A percentile compares a stretch with the other conserved stretches of the same genome.
phyloP scores from a whole-genome alignment of 2,888 invertebrate genomes.

The Dasysyrphus tricinctus region DNA sequence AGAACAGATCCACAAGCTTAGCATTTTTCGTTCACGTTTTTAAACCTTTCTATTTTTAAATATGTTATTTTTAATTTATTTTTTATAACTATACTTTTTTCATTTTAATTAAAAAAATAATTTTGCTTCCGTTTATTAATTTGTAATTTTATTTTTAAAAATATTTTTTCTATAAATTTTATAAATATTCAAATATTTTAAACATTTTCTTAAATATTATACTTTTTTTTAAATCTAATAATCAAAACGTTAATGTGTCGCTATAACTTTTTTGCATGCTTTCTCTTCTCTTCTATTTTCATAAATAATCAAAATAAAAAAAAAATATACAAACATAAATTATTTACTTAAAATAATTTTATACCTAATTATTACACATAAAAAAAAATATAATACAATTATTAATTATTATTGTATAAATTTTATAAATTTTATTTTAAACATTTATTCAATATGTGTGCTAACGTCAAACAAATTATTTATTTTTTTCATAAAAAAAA shows the following conservation, averaged over 20 bases:
- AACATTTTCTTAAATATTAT: constrained; percentile 63
- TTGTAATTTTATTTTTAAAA: neutral
- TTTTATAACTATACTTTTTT: neutral
- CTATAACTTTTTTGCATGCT: constrained; percentile 79
- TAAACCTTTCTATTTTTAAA: neutral
- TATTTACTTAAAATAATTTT: constrained; percentile 72
- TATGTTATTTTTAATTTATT: neutral
- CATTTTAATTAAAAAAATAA: neutral
- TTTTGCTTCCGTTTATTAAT: neutral
- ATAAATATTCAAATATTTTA: constrained; percentile 73
- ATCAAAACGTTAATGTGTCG: constrained; percentile 79
- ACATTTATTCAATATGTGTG: constrained; percentile 78
- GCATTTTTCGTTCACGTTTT: too few relatives aligned
- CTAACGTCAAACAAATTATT: constrained; percentile 76
- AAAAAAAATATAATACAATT: constrained; percentile 26
- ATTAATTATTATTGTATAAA: constrained; percentile 61
- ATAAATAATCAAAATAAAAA: constrained; percentile 74
- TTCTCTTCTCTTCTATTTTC: constrained; percentile 78
- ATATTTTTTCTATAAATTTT: constrained; percentile 9
- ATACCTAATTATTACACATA: constrained; percentile 48
- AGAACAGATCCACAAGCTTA: too few relatives aligned
- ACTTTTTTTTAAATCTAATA: constrained; percentile 50
- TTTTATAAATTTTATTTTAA: constrained; percentile 51
- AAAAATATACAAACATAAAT: constrained; percentile 64
- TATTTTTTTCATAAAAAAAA: constrained; percentile 71